phyloP scores from a whole-genome alignment of 1,140 invertebrate genomes.

The Bombus haemorrhoidalis region DNA sequence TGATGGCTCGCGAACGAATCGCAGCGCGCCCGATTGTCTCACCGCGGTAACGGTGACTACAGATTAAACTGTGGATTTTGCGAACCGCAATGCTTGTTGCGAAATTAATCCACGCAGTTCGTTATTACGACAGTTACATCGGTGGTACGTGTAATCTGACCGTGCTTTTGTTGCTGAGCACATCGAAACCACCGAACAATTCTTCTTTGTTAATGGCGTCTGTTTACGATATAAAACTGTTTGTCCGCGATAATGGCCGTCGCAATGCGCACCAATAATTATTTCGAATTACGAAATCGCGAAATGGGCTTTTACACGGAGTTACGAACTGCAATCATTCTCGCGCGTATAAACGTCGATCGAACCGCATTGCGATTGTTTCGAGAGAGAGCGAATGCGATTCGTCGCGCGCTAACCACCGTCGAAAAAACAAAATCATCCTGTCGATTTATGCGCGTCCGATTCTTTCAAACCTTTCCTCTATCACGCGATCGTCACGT shows the following conservation, averaged over 20 bases:
- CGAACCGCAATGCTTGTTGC: conserved; percentile 54
- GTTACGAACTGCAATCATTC: conserved; percentile 69
- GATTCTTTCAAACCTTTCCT: background rate
- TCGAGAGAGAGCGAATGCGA: conserved; percentile 41
- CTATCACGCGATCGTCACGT: no score
- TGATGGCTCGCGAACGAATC: conserved; percentile 2
- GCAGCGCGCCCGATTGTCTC: conserved; percentile 30
- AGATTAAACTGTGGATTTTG: conserved; percentile 61
- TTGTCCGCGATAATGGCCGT: conserved; percentile 70
- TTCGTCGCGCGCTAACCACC: conserved; percentile 47
- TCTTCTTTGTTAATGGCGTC: conserved; percentile 72
- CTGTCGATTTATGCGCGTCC: conserved; percentile 34
- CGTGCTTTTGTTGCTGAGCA: conserved; percentile 68
- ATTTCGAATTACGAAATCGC: conserved; percentile 73
- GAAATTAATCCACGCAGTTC: conserved; percentile 69
- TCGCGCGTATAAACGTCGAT: conserved; percentile 67
- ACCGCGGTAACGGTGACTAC: conserved; percentile 50
- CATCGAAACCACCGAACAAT: conserved; percentile 67
- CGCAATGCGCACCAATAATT: conserved; percentile 70
- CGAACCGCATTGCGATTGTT: conserved; percentile 65
- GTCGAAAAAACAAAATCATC: conserved; percentile 39
- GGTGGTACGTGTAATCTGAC: conserved; percentile 58
- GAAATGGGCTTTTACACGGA: conserved; percentile 70
- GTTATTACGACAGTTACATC: conserved; percentile 69
- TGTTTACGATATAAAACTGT: conserved; percentile 72